Conservation (phyloP, 2,888 invertebrate species). For the Acrocyrtus sp. region DNA sequence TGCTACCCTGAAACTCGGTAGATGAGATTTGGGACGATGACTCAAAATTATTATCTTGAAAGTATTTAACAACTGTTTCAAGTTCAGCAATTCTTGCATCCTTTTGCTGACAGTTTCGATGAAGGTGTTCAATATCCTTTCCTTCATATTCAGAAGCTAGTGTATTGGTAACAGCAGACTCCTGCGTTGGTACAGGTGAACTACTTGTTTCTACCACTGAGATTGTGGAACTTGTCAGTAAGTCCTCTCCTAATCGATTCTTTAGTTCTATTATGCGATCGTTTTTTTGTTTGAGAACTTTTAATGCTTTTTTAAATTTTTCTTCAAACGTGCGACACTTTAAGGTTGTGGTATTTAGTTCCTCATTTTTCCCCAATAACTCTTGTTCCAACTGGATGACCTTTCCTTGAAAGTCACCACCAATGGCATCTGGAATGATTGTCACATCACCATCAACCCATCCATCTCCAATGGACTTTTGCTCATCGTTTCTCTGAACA, state of each 20-base stretch:
- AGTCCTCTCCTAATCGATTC: constrained; percentile 79
- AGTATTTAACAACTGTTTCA: neutral
- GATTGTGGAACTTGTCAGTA: constrained; percentile 18
- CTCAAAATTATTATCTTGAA: neutral
- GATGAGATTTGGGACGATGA: neutral
- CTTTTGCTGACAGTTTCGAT: constrained; percentile 19
- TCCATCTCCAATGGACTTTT: constrained; percentile 26
- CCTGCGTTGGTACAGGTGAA: neutral
- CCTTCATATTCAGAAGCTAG: neutral
- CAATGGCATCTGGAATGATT: no score
- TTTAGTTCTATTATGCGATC: constrained; percentile 83
- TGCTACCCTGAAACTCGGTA: no score
- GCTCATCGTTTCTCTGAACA: no score
- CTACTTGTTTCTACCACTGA: constrained; percentile 21
- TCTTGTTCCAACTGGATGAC: constrained; percentile 67
- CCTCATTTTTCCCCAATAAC: constrained; percentile 16
- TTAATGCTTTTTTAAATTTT: constrained; percentile 76
- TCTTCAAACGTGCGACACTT: constrained; percentile 67
- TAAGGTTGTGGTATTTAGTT: constrained; percentile 1
- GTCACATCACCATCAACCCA: constrained; percentile 67
- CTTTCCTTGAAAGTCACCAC: constrained; percentile 62
- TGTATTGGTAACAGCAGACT: constrained; percentile 9
- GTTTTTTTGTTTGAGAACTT: constrained; percentile 79
- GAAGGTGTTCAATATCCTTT: constrained; percentile 12
- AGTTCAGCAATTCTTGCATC: constrained; percentile 23